Evolutionary conservation across 2,797 vertebrate species (phyloP).

Genomic region (Sebastes variabilis): DNA sequence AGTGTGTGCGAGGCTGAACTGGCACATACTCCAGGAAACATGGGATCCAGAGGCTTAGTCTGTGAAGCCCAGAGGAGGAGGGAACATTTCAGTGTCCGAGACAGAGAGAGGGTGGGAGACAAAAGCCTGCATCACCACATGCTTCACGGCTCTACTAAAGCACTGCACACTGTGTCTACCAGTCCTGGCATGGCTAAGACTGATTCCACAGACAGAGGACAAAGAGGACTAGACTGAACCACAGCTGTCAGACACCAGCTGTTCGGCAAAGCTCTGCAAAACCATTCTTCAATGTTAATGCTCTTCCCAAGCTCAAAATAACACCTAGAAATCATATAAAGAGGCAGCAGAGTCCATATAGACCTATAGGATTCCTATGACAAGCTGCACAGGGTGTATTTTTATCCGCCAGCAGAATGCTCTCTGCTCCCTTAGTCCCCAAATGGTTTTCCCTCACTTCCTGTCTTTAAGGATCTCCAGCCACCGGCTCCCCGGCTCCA

Average conservation of each 20-base stretch:
- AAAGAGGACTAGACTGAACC: conserved; percentile 13
- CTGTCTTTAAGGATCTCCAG: conserved; percentile 63
- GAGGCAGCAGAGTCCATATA: not conserved
- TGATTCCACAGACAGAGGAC: conserved; percentile 34
- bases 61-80: conserved; percentile 48
- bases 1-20: conserved; percentile 54
- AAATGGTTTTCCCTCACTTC: conserved; percentile 73
- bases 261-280: conserved; percentile 38
- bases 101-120: conserved; percentile 24
- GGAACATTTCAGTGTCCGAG: conserved; percentile 38
- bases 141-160: conserved; percentile 28
- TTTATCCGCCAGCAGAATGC: conserved; percentile 52
- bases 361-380: conserved; percentile 42
- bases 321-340: conserved; percentile 33
- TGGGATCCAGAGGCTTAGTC: conserved; percentile 58
- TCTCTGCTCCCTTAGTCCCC: conserved; percentile 51
- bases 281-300: conserved; percentile 23
- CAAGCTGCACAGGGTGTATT: conserved; percentile 53
- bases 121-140: conserved; percentile 39
- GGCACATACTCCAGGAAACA: conserved; percentile 68
- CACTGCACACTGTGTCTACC: conserved; percentile 16
- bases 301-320: conserved; percentile 39
- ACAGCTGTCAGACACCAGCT: conserved; percentile 60
- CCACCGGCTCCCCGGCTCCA: conserved; percentile 31
- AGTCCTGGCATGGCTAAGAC: conserved; percentile 12